Base-by-base conservation (phyloP, 2,888 invertebrate genomes). In the Tolmerus cingulatus region DNA sequence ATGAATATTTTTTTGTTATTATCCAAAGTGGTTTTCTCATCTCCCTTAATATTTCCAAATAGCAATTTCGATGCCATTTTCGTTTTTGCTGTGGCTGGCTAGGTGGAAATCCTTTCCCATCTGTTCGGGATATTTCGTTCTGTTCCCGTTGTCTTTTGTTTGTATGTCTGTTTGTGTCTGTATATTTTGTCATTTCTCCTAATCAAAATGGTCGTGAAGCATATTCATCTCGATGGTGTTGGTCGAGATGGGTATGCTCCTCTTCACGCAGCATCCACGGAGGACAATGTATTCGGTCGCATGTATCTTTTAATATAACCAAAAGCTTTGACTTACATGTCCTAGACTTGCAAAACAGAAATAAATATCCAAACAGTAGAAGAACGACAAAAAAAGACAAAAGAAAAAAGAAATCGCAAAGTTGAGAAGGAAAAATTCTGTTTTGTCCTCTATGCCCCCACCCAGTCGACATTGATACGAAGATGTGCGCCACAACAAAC, bases 11-110 rank as follows among this genome's bases (percentile, higher is more conserved):
- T 87, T 88, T 87, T 88, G 88, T 87, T 87, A 88, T 88, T 88
- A 88, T 87, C 88, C 87, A 88, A 88, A 88, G 88, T 88, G 88
- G 88, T 88, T 88, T 46, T 88, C 85, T 78, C 78, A 51, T 77
- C 86, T 74, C 86, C 77, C 74, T 87, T 87, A 74, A 46, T 87
- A 87, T 81, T 87, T 87, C 87, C 87, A 87, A 87, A 87, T 87
- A 81, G 87, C 81, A 87, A 87, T 87, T 87, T 87, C 87, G 81
- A 87, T 87, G 87, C 74, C 79, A 81, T 87, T 87, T 87, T 87
- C 81, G 87, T 87, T 81, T 55, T 87, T 81, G 40, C 74, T 87
- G 43, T 16, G 74, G 79, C 78, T 86, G 76, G 76, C 66, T 78
- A 77, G 77, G 86, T 77, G 77, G 34, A 7, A 77, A 77, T 77